Base-by-base conservation (phyloP, 2,797 vertebrate genomes). In the Jordanella pulchra region DNA sequence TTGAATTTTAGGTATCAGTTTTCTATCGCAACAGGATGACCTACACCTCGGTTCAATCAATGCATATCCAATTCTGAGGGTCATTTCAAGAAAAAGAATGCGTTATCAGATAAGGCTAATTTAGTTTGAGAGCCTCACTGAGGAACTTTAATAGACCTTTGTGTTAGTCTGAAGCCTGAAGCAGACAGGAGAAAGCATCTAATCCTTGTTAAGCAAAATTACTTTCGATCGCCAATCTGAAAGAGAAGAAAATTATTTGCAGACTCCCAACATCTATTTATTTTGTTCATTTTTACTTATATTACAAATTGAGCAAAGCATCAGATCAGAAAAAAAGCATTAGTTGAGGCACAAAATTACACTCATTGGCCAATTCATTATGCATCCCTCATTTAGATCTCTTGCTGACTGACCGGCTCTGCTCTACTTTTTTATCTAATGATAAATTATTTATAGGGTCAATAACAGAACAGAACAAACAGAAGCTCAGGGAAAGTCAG, bases 1-100 rank as follows among this genome's bases (percentile, higher is more conserved):
- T 91, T 86, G 88, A 86, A 75, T 86, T 91, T 83, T 68, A 66
- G 27, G 65, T 82, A 87, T 91, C 75, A 75, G 69, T 78, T 89
- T 81, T 72, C 81, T 76, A 73, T 84, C 79, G 55, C 50, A 47
- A 2, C 64, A 84, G 87, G 80, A 76, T 72, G 77, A 79, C 78
- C 68, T 65, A 39, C 79, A 72, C 78, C 71, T 69, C 81, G 73
- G 76, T 75, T 73, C 72, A 78, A 75, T 92, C 87, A 78, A 89
- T 92, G 70, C 39, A 77, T 60, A 89, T 71, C 3, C 1, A 73
- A 81, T 90, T 89, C 86, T 69, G 58, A 61, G 76, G 58, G 58
- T 84, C 55, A 86, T 87, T 80, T 71, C 53, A 74, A 70, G 89
- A 87, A 47, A 51, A 61, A 48, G 55, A 87, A 83, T 54, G 67